Evolutionary conservation across 2,113 vertebrate species (phyloP).

Genomic region (Gallinago media): DNA sequence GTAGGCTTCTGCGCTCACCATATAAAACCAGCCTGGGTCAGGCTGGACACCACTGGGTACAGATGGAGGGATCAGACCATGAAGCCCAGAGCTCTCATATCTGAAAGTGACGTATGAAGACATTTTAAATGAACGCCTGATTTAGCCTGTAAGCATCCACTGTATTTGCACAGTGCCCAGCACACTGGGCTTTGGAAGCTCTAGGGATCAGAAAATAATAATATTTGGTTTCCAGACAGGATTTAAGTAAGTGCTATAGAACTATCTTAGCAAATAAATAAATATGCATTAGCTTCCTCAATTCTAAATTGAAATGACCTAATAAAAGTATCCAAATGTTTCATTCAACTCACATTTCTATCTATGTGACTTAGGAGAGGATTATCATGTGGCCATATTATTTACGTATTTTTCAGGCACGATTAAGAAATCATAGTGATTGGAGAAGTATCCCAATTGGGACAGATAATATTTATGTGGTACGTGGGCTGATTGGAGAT

Average conservation of each 20-base stretch:
- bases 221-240: background rate
- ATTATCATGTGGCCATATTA: background rate
- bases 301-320: conserved; percentile 35
- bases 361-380: background rate
- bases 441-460: conserved; percentile 29
- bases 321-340: conserved; percentile 1
- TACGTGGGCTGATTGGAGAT: conserved; percentile 43
- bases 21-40: background rate
- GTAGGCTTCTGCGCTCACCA: background rate
- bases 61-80: background rate
- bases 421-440: conserved; percentile 50
- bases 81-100: background rate
- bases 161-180: background rate
- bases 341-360: background rate
- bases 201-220: background rate
- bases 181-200: background rate
- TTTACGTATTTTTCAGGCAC: conserved; percentile 16
- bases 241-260: background rate
- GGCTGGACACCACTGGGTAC: background rate
- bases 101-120: background rate
- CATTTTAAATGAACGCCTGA: background rate
- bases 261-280: conserved; percentile 35
- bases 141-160: background rate
- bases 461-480: conserved; percentile 38
- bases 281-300: conserved; percentile 31